These are phyloP conservation scores for Lasioglossum pauxillum DNA, from an alignment of 2,888 invertebrate genomes.

Conservation along the genomic window DNA sequence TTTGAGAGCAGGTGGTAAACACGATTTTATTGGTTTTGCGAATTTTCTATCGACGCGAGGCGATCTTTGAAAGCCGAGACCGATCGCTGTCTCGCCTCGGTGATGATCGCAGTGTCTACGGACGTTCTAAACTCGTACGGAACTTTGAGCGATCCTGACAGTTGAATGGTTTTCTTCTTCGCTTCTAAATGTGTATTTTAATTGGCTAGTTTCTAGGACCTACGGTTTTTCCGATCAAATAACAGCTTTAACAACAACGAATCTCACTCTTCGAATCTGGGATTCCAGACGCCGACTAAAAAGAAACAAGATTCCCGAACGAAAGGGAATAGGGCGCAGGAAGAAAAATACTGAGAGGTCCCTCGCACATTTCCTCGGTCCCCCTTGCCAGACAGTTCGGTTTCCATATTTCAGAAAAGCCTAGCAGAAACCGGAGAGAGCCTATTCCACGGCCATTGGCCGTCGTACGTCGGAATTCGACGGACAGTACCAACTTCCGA, in stretches of 20 bases:
- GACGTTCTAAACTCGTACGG: background rate
- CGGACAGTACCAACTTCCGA: constrained; percentile 32
- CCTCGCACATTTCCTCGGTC: constrained; percentile 17
- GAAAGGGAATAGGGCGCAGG: background rate
- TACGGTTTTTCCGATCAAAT: too few species aligned
- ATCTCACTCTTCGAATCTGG: background rate
- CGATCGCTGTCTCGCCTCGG: background rate
- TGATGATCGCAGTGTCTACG: background rate
- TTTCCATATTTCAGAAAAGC: constrained; percentile 46
- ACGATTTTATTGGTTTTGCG: constrained; percentile 1
- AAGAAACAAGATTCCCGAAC: background rate
- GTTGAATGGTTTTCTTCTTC: background rate
- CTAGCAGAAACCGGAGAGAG: background rate
- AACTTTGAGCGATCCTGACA: background rate
- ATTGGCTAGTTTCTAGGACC: background rate
- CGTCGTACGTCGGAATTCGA: constrained; percentile 41
- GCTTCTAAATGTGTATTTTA: background rate
- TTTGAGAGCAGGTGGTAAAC: constrained; percentile 12
- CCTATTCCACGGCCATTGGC: constrained; percentile 30
- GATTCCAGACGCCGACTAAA: background rate
- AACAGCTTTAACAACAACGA: too few species aligned
- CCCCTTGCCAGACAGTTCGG: constrained; percentile 7
- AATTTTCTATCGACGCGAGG: background rate
- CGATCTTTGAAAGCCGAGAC: background rate
- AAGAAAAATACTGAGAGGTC: constrained; percentile 20